A percentile compares a stretch with the other conserved stretches of the same genome.
phyloP scores from a whole-genome alignment of 53 echinoderm and acorn worm species.

The Temnopleurus reevesii region DNA sequence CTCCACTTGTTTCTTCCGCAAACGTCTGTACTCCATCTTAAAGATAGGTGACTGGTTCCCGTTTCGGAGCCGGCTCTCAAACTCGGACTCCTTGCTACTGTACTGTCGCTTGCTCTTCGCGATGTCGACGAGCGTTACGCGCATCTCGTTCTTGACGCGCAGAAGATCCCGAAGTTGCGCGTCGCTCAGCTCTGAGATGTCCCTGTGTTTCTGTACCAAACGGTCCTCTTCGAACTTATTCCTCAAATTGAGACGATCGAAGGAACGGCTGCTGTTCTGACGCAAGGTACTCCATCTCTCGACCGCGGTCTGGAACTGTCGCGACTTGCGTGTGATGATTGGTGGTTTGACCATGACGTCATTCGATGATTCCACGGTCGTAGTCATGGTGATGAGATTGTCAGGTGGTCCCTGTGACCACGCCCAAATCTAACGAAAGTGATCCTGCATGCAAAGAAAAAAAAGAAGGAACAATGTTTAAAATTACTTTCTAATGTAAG shows the following conservation, averaged over 20 bases:
- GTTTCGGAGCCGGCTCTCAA: conserved; percentile 30
- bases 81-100: conserved; percentile 43
- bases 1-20: conserved; percentile 38
- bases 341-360: conserved; percentile 51
- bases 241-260: conserved; percentile 42
- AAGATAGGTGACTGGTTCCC: conserved; percentile 52
- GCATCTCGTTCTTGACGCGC: conserved; percentile 59
- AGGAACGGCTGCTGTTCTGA: conserved; percentile 50
- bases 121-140: conserved; percentile 53
- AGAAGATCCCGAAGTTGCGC: conserved; percentile 42
- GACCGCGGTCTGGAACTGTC: conserved; percentile 43
- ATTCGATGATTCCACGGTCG: neutral
- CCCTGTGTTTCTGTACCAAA: conserved; percentile 28
- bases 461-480: neutral
- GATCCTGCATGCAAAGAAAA: neutral
- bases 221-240: conserved; percentile 46
- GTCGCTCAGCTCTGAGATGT: conserved; percentile 30
- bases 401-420: neutral
- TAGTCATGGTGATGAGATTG: conserved; percentile 33
- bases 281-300: conserved; percentile 34
- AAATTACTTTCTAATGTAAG: no score
- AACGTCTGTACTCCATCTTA: conserved; percentile 45
- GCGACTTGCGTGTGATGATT: conserved; percentile 38
- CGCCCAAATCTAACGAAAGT: neutral
- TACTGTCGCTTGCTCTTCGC: conserved; percentile 30